Evolutionary conservation across 2,113 vertebrate species (phyloP).

Genomic region (Varanus salvator): DNA sequence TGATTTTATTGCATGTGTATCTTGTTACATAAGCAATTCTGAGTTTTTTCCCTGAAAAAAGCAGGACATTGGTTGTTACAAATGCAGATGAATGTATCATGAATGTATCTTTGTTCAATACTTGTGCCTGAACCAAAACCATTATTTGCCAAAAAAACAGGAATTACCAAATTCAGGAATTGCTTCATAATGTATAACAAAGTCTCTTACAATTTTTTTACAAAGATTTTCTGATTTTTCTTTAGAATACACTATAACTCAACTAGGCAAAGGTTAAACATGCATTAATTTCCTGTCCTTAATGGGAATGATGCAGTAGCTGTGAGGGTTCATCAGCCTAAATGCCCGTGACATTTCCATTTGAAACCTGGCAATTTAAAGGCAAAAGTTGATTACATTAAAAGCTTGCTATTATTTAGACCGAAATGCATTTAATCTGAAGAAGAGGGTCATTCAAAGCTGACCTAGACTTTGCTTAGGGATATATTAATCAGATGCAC

Average conservation of each 20-base stretch:
- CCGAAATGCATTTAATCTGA: conserved; percentile 60
- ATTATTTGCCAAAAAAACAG: background rate
- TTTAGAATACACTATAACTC: conserved; percentile 22
- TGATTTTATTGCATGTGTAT: background rate
- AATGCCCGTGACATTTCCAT: conserved; percentile 54
- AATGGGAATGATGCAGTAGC: conserved; percentile 52
- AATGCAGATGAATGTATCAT: background rate
- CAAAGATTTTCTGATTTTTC: conserved; percentile 38
- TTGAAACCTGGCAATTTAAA: conserved; percentile 50
- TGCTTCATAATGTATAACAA: conserved; percentile 22
- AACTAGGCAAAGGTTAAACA: conserved; percentile 59
- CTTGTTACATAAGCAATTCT: background rate
- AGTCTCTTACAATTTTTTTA: conserved; percentile 29
- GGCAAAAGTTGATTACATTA: conserved; percentile 70
- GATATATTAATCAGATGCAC: conserved; percentile 59
- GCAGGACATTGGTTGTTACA: too few species aligned
- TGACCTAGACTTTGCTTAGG: conserved; percentile 52
- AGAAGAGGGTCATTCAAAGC: conserved; percentile 54
- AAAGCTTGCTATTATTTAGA: conserved; percentile 68
- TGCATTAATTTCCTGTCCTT: conserved; percentile 38
- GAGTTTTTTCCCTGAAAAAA: background rate
- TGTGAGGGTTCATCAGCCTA: conserved; percentile 56
- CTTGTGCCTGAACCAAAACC: background rate
- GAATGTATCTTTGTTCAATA: background rate
- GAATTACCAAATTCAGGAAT: conserved; percentile 21